Evolutionary conservation across 30 jellyfish, hydroid and myxozoan species (phyloP).

Genomic region (Aurelia sp.): DNA sequence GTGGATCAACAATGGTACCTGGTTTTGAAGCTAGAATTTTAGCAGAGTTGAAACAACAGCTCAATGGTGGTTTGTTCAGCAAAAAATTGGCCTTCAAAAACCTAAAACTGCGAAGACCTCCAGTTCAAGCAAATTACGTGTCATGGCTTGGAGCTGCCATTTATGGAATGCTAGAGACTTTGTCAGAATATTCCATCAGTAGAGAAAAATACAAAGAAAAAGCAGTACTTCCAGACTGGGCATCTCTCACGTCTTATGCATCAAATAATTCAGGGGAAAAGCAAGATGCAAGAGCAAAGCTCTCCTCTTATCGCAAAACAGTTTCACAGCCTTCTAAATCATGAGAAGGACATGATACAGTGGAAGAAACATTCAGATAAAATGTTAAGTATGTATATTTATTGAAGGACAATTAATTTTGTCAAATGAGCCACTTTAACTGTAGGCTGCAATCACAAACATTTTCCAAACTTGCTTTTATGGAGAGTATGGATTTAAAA

Average conservation of each 20-base stretch:
- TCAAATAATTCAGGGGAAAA: slow-evolving; percentile 38
- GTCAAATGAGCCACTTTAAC: too few relatives aligned
- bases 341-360: background rate
- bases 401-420: too few relatives aligned
- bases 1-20: slow-evolving; percentile 93
- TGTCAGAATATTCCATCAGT: slow-evolving; percentile 80
- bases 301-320: slow-evolving; percentile 79
- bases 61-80: slow-evolving; percentile 54
- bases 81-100: slow-evolving; percentile 71
- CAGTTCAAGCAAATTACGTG: slow-evolving; percentile 86
- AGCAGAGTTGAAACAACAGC: slow-evolving; percentile 71
- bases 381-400: too few relatives aligned
- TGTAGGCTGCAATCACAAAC: too few relatives aligned
- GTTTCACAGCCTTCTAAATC: slow-evolving; percentile 37
- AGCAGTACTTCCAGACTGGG: slow-evolving; percentile 93
- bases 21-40: slow-evolving; percentile 87
- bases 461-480: too few relatives aligned
- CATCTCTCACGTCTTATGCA: slow-evolving; percentile 50
- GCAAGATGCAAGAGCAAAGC: slow-evolving; percentile 67
- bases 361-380: too few relatives aligned
- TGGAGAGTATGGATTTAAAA: too few relatives aligned
- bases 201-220: slow-evolving; percentile 80
- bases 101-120: slow-evolving; percentile 69
- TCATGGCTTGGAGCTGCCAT: slow-evolving; percentile 98
- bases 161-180: slow-evolving; percentile 87